Conservation (phyloP, 2,113 vertebrate species). For the Elgaria multicarinata region DNA sequence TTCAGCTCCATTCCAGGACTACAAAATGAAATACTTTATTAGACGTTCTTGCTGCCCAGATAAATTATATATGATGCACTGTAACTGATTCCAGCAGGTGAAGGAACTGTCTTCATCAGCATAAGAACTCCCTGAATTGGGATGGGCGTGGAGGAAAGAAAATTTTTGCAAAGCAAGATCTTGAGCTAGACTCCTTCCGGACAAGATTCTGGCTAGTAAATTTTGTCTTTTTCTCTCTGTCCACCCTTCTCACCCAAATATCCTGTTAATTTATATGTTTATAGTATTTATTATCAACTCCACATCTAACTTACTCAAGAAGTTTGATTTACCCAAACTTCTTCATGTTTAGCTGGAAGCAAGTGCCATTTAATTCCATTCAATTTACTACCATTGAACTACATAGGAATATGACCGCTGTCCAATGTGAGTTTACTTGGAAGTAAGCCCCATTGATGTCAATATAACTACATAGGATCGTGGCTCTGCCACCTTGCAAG, state of each 20-base stretch:
- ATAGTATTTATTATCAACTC: too few relatives aligned
- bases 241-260: background rate
- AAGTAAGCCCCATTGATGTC: background rate
- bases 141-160: too few relatives aligned
- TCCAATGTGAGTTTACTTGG: background rate
- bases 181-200: background rate
- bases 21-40: conserved; percentile 30
- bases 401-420: background rate
- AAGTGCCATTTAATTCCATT: background rate
- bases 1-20: background rate
- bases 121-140: background rate
- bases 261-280: background rate
- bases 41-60: background rate
- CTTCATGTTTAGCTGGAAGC: background rate
- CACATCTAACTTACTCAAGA: too few relatives aligned
- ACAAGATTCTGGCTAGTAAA: background rate
- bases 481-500: background rate
- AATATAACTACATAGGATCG: background rate
- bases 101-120: background rate
- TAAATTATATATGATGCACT: background rate
- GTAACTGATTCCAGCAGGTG: background rate
- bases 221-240: background rate
- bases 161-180: background rate
- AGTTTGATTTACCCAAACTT: background rate
- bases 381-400: background rate